Evolutionary conservation across 2,113 vertebrate genomes (phyloP), one percentile per base, ranked within the genome.

Genomic region (Pao palembangensis): DNA sequence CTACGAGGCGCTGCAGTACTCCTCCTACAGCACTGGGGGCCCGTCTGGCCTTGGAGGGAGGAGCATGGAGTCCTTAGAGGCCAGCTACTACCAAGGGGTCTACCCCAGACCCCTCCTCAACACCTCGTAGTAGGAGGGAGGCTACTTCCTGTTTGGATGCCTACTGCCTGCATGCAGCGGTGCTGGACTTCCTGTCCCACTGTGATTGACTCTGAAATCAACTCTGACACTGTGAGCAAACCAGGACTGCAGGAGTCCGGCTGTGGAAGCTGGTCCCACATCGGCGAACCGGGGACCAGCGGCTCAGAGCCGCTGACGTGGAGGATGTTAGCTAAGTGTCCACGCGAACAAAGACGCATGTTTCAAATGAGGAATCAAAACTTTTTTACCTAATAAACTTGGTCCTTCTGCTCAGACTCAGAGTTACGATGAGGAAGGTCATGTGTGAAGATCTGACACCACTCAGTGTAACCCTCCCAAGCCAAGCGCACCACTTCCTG

Each of bases 31-130:
- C 21, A 81, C 92, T 65, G 90, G 92, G 18, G 81, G 69, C 89
- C 90, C 28, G 82, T 94, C 92, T 55, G 83, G 93, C 41, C 87
- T 93, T 2, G 92, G 94, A 69, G 91, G 70, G 10, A 91, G 86
- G 90, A 89, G 85, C 93, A 93, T 76, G 81, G 96, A 97, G 82
- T 90, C 94, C 57, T 84, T 98, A 88, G 97, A 99, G 81, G 93
- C 94, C 16, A 93, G 94, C 71, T 99, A 98, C 86, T 99, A 99
- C 88, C 96, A 98, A 93, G 96, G 96, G 89, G 93, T 96, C 85
- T 98, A 98, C 88, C 94, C 95, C 85, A 94, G 96, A 92, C 95
- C 96, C 1, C 94, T 98, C 73, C 93, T 99, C 84, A 98, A 99
- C 90, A 94, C 95, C 56, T 98, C 97, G 17, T 99, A 96, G 92